These are phyloP conservation scores for Thymelicus lineola DNA, from an alignment of 2,888 invertebrate genomes.

Conservation along the genomic window DNA sequence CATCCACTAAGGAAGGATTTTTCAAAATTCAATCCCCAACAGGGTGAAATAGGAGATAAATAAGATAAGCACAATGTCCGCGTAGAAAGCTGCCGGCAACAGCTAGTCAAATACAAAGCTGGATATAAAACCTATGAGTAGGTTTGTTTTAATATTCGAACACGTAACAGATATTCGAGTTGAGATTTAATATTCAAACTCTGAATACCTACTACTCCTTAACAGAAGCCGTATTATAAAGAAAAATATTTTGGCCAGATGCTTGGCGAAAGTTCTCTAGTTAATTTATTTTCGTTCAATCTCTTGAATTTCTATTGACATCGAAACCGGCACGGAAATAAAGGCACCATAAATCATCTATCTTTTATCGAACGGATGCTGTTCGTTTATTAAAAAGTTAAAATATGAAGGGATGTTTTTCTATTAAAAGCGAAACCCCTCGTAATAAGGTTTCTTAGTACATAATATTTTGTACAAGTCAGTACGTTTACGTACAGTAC, in stretches of 20 bases:
- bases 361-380: background rate
- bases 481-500: background rate
- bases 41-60: too few species aligned
- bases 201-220: too few species aligned
- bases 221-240: background rate
- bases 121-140: too few species aligned
- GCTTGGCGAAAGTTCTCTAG: background rate
- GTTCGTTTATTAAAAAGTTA: slow-evolving; percentile 9
- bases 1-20: too few species aligned
- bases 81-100: too few species aligned
- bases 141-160: too few species aligned
- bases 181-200: too few species aligned
- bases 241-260: slow-evolving; percentile 1
- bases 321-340: background rate
- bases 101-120: too few species aligned
- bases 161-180: too few species aligned
- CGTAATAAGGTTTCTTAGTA: background rate
- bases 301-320: slow-evolving; percentile 5
- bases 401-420: background rate
- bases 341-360: slow-evolving; percentile 3
- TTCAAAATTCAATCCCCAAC: too few species aligned
- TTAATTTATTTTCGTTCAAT: slow-evolving; percentile 5
- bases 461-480: background rate
- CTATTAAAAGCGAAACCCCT: background rate
- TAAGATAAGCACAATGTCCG: too few species aligned